Evolutionary conservation across 2,888 invertebrate species (phyloP), one percentile per base, ranked within the genome.

Genomic region (Caenorhabditis doughertyi): DNA sequence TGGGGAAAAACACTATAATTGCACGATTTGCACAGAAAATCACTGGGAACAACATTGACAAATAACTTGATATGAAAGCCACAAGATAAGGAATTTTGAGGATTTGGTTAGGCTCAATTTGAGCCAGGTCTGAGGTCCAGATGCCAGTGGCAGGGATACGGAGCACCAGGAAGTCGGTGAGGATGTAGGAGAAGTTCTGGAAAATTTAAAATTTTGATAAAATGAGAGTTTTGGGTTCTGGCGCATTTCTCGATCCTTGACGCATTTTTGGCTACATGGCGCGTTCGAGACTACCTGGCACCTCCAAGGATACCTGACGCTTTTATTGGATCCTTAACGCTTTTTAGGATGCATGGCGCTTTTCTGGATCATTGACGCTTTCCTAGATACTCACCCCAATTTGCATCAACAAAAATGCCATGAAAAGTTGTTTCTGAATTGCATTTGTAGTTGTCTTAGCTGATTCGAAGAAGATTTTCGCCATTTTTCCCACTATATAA

Each of bases 1-100:
- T 62, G 11, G 72, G 72, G n/a, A 39, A 73, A 27, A 73, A 73
- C 42, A 73, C 72, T 7, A 73, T 73, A n/a, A 73, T 62, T 8
- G 72, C 72, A 3, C 72, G 62, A 32, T 64, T 64, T 11, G 72
- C 55, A 32, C 72, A 73, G 32, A 73, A 73, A 35, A 73, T 62
- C 8, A 62, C 60, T 4, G 72, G 72, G 9, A 53, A 73, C 7
- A 73, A 32, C 53, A 62, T 73, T 0, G 72, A 62, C 7, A 73
- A n/a, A n/a, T 73, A 73, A 11, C 62, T 62, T 21, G 62, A 64
- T 25, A 73, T 29, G 21, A 73, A 73, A 3, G 72, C 72, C 5
- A 73, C 5, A 16, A 73, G 44, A 42, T 73, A 73, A 3, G 72
- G 72, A n/a, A 73, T 32, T 44, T 73, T 73, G 0, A 73, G 64